Base-by-base conservation (phyloP, 2,888 invertebrate species). In the Nomada ruficornis region DNA sequence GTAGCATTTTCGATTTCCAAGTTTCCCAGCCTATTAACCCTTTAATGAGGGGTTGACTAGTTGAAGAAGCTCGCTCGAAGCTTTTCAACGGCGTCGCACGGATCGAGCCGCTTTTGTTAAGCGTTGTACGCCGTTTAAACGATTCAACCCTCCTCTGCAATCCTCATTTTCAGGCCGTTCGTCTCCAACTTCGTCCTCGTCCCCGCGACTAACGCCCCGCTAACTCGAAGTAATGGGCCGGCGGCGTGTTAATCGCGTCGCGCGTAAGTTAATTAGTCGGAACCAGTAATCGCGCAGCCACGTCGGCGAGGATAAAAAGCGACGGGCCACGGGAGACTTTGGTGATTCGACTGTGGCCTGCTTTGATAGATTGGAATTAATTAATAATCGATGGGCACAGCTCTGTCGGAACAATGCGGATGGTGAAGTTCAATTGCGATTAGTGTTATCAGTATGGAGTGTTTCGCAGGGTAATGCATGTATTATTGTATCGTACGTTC, bases 241-340 rank as follows among this genome's bases (percentile, higher is more conserved):
- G 71, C 62, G 72, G 75, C 60, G 80, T 70, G 81, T 77, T 86
- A 86, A 88, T 87, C 83, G 87, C 60, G 64, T 54, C 59, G 74
- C 75, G 79, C 85, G 83, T 88, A 89, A 88, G 81, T 89, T 88
- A 89, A 89, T 89, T 89, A 87, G 86, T 64, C 68, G 69, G 78
- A 84, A 87, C 83, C 87, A 78, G 82, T 85, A 89, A 86, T 84
- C 85, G 85, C 80, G 76, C 60, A 64, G 77, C 67, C 60, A 73
- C 63, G 68, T 69, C 75, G 59, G 5, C 23, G 23, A 20, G 42
- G 57, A 74, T 54, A 83, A 78, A 77, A 78, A 74, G 54, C 20
- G 26, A 75, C 26, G 65, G 57, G 20, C 7, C 18, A 23, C 9
- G 23, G 3, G 23, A 20, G 9, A 10, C 20, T 20, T 52, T 10